A percentile compares a stretch with the other conserved stretches of the same genome.
Evolutionary conservation across 1,140 invertebrate species (phyloP).

Genomic region (Stratiolaelaps scimitus): DNA sequence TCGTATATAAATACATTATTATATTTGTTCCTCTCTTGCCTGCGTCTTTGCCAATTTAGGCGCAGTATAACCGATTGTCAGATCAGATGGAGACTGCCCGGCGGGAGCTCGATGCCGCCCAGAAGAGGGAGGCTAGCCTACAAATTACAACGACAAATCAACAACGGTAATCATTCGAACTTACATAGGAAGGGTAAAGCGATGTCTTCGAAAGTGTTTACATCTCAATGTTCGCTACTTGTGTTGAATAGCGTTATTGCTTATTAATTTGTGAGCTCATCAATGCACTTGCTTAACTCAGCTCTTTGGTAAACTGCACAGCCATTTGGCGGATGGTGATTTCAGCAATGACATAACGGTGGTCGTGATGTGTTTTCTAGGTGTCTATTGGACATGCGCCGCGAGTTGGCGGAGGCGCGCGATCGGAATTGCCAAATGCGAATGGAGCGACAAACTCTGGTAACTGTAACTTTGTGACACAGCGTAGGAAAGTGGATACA

Average conservation of each 20-base stretch:
- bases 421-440: constrained; percentile 19
- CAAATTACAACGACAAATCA: constrained; percentile 27
- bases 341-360: too few species aligned
- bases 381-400: constrained; percentile 21
- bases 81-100: constrained; percentile 14
- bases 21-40: too few species aligned
- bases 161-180: background rate
- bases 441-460: constrained; percentile 23
- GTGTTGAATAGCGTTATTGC: too few species aligned
- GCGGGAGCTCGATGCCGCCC: constrained; percentile 2
- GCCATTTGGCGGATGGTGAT: too few species aligned
- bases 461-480: background rate
- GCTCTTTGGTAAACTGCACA: too few species aligned
- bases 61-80: constrained; percentile 9
- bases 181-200: too few species aligned
- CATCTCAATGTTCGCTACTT: too few species aligned
- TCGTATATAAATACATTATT: too few species aligned
- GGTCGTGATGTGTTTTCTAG: background rate
- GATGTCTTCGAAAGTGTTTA: too few species aligned
- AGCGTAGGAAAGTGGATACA: too few species aligned
- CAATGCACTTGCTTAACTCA: too few species aligned
- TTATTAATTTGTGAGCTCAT: too few species aligned
- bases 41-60: background rate
- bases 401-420: constrained; percentile 7
- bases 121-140: constrained; percentile 22